Evolutionary conservation across 2,888 invertebrate species (phyloP), one percentile per base, ranked within the genome.

Genomic region (Euplagia quadripunctaria): DNA sequence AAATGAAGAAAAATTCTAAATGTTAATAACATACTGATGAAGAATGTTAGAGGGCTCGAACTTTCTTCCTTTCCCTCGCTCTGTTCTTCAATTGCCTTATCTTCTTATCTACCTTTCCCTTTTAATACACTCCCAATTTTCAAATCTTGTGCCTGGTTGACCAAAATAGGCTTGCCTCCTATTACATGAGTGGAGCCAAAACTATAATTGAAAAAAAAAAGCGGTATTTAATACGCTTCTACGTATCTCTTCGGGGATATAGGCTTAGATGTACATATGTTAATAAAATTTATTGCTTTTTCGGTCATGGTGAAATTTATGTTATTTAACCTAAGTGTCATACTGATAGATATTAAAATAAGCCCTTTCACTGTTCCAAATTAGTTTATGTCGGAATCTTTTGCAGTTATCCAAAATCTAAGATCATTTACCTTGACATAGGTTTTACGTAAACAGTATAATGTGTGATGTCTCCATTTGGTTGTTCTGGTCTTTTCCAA

Each of bases 391-490:
- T 31, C 31, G 31, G 31, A 31, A 1, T 4, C 20, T 5, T 1
- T 31, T 12, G 61, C 14, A 31, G 2, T 31, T 31, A 31, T 31
- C 14, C 31, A 61, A 31, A 14, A 16, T 51, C 2, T 16, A 0
- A 0, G 4, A 51, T 4, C 20, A 20, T 71, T 85, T 80, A 96
- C 96, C 96, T 94, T 0, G 94, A 93, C 52, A 94, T 91, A 0
- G 94, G 93, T 75, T 96, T 97, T 17, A 97, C 96, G 88, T 98
- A 98, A 14, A 99, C 97, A 31, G 97, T 98, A 86, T 98, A 99
- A 87, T 98, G 97, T 0, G 97, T 97, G 68, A 99, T 97, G 77
- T 97, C 96, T 70, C 99, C 98, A 88, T 98, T 98, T 0, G 98
- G 97, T 84, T 97, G 97, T 68, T 96, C 94, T 16, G 99, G 98